phyloP scores from a whole-genome alignment of 2,888 invertebrate species.

The Troides aeacus region DNA sequence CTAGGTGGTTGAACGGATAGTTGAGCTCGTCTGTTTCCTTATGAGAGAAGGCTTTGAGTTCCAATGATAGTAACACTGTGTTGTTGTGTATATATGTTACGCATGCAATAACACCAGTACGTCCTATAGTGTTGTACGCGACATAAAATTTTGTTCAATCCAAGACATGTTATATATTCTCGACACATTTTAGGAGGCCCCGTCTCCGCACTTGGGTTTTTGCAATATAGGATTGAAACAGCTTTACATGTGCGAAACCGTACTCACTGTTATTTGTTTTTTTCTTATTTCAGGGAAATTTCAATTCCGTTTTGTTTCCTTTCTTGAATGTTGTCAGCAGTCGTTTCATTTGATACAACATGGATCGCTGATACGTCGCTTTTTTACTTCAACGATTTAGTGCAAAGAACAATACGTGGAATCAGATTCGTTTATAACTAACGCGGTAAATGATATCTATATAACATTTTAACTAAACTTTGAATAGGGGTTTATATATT shows the following conservation, averaged over 20 bases:
- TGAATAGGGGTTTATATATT: background rate
- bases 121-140: background rate
- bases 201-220: slow-evolving; percentile 7
- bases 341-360: slow-evolving; percentile 13
- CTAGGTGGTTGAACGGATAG: background rate
- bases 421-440: background rate
- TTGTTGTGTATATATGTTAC: background rate
- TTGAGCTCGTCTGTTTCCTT: background rate
- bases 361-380: background rate
- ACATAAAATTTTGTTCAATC: background rate
- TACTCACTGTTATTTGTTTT: slow-evolving; percentile 24
- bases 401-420: background rate
- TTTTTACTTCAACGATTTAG: background rate
- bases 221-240: slow-evolving; percentile 21
- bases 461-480: background rate
- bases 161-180: slow-evolving; percentile 5
- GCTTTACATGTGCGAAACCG: slow-evolving; percentile 19
- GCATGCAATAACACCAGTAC: background rate
- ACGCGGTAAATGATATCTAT: background rate
- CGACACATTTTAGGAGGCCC: slow-evolving; percentile 2
- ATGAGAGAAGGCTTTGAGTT: background rate
- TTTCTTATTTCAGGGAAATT: slow-evolving; percentile 18
- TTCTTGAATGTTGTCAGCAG: slow-evolving; percentile 15
- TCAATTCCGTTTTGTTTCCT: slow-evolving; percentile 16
- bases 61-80: too few relatives aligned